phyloP scores from a whole-genome alignment of 1,140 invertebrate genomes.

The Drosophila subpulchrella region DNA sequence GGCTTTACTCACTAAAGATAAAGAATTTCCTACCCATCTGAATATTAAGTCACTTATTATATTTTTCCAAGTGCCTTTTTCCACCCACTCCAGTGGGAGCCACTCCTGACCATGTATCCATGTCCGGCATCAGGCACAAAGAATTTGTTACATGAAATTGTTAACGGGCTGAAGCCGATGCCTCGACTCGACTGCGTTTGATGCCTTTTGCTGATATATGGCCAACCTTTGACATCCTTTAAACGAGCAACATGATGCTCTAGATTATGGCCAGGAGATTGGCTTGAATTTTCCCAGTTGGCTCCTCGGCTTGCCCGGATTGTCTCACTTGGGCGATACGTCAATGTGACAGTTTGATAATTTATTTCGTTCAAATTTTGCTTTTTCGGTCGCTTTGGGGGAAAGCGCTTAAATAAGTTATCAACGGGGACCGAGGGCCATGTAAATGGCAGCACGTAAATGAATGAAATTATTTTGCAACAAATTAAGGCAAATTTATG shows the following conservation, averaged over 20 bases:
- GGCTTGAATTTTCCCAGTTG: slow-evolving; percentile 31
- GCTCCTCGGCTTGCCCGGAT: slow-evolving; percentile 26
- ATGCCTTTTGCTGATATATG: slow-evolving; percentile 80
- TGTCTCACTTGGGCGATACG: slow-evolving; percentile 68
- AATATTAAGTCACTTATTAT: neutral
- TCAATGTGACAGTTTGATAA: slow-evolving; percentile 83
- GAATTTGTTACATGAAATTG: slow-evolving; percentile 82
- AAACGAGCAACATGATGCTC: slow-evolving; percentile 82
- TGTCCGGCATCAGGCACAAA: slow-evolving; percentile 72
- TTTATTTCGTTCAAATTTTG: slow-evolving; percentile 81
- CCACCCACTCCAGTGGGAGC: slow-evolving; percentile 19
- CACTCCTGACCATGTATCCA: slow-evolving; percentile 51
- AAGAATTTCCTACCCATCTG: too few relatives aligned
- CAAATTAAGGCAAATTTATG: slow-evolving; percentile 83
- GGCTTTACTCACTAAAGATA: too few relatives aligned
- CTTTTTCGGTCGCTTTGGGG: slow-evolving; percentile 37
- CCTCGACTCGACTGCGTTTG: slow-evolving; percentile 68
- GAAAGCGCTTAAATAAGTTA: slow-evolving; percentile 75
- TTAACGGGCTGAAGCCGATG: slow-evolving; percentile 69
- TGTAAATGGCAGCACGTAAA: slow-evolving; percentile 80
- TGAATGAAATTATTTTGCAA: slow-evolving; percentile 83
- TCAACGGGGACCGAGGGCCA: slow-evolving; percentile 58
- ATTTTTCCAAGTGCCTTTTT: neutral
- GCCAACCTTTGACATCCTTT: slow-evolving; percentile 82
- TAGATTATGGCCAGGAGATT: slow-evolving; percentile 77